Evolutionary conservation across 2,888 invertebrate species (phyloP).

Genomic region (Anaspis maculata): DNA sequence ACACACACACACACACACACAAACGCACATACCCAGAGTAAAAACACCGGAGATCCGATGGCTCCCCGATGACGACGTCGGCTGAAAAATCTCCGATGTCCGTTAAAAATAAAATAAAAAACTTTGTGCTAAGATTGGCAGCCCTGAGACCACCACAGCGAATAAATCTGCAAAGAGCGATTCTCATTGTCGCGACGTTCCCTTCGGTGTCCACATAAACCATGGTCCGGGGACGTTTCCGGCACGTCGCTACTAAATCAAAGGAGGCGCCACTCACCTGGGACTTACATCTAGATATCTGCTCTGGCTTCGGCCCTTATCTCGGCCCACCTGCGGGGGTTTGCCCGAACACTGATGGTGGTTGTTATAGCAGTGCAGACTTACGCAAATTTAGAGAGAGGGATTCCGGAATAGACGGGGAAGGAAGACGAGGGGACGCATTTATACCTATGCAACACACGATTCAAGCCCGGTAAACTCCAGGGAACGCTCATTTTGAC

Average conservation of each 20-base stretch:
- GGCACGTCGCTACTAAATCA: slow-evolving; percentile 34
- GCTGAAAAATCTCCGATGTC: slow-evolving; percentile 7
- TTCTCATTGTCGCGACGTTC: slow-evolving; percentile 36
- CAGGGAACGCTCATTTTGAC: no score
- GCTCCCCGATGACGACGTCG: no score
- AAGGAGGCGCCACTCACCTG: slow-evolving; percentile 35
- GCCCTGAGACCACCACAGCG: slow-evolving; percentile 37
- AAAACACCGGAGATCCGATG: background rate
- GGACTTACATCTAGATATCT: slow-evolving; percentile 31
- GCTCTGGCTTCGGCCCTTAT: slow-evolving; percentile 12
- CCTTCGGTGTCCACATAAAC: slow-evolving; percentile 29
- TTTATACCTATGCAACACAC: no score
- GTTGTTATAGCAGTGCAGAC: no score
- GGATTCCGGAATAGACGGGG: no score
- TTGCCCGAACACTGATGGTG: background rate
- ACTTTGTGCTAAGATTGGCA: slow-evolving; percentile 34
- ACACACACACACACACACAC: no score
- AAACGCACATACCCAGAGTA: no score
- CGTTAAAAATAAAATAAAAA: slow-evolving; percentile 19
- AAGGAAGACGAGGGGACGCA: no score
- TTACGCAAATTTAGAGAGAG: no score
- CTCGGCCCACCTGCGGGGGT: slow-evolving; percentile 3
- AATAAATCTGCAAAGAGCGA: slow-evolving; percentile 39
- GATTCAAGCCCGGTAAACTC: no score
- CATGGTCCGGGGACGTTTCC: slow-evolving; percentile 30